Base-by-base conservation (phyloP, 2,888 invertebrate species). In the Cryptocephalus moraei region DNA sequence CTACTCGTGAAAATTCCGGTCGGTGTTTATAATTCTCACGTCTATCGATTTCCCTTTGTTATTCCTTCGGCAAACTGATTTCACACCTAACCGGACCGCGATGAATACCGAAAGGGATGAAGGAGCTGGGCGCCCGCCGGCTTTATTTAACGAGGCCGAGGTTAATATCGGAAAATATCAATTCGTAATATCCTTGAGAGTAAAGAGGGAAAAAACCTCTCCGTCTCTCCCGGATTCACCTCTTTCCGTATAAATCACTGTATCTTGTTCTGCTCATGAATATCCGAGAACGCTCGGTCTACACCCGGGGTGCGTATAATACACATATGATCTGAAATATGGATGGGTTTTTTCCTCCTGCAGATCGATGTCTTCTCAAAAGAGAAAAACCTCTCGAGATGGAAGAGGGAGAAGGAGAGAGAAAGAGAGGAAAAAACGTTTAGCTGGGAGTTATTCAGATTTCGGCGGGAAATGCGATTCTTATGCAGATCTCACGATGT, bases 241-340 rank as follows among this genome's bases (percentile, higher is more conserved):
- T 49, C 52, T 47, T 48, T 46, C 55, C 41, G 55, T 54, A 61
- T 62, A 62, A 61, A 62, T 62, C 61, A 60, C 51, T 47, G 46
- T 50, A 48, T 36, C 44, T 56, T 53, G 44, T 56, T 54, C 52
- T 44, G 47, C 57, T 60, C 58, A 60, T 62, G 60, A 62, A 62
- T 61, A 58, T 49, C 51, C 22, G 22, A 22, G 51, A 49, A 53
- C 54, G 55, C 51, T 55, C 53, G 52, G 50, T 54, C 50, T 50
- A 22, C 53, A 55, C 51, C 55, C 47, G 52, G 55, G 60, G 58
- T 58, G 59, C 59, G 59, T 61, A 61, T 61, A 61, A 61, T 58
- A 58, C 62, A 59, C 60, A 59, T 60, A 61, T 57, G 60, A 60
- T 59, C 57, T 62, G 55, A 62, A 61, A 62, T 62, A 62, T 62